Conservation (phyloP, 1,140 invertebrate genomes). For the Pinna nobilis region DNA sequence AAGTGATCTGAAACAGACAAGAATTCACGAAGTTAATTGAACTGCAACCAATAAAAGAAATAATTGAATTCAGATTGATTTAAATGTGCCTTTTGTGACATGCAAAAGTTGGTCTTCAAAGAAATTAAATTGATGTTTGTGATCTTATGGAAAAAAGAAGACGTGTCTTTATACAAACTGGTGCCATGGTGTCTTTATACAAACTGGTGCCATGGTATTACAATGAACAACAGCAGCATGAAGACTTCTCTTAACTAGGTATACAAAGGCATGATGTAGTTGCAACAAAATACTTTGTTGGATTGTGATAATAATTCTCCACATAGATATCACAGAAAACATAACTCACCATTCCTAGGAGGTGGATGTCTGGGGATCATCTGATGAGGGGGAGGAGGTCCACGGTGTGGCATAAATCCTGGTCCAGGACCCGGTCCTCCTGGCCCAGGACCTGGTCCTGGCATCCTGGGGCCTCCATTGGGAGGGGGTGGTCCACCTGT, state of each 20-base stretch:
- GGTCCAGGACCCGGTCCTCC: slow-evolving; percentile 21
- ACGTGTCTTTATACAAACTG: too few species aligned
- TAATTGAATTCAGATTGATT: too few species aligned
- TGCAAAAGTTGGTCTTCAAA: too few species aligned
- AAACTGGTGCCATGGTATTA: too few species aligned
- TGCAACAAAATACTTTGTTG: background rate
- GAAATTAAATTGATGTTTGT: too few species aligned
- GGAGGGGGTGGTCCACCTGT: slow-evolving; percentile 13
- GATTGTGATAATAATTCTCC: background rate
- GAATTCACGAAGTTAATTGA: too few species aligned
- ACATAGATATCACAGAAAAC: background rate
- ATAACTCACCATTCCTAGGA: slow-evolving; percentile 21
- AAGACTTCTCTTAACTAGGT: too few species aligned
- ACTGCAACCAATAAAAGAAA: too few species aligned
- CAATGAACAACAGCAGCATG: too few species aligned
- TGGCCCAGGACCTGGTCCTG: slow-evolving; percentile 22
- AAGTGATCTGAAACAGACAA: slow-evolving; percentile 67
- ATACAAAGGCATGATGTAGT: background rate
- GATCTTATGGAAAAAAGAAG: too few species aligned
- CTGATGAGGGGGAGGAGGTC: slow-evolving; percentile 13
- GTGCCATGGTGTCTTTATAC: too few species aligned
- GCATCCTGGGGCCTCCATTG: slow-evolving; percentile 31
- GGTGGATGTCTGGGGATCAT: slow-evolving; percentile 21
- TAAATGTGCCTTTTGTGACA: too few species aligned
- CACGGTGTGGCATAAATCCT: slow-evolving; percentile 8